Conservation (phyloP, 2,888 invertebrate genomes). For the Pyrrhopygopsis socrates region DNA sequence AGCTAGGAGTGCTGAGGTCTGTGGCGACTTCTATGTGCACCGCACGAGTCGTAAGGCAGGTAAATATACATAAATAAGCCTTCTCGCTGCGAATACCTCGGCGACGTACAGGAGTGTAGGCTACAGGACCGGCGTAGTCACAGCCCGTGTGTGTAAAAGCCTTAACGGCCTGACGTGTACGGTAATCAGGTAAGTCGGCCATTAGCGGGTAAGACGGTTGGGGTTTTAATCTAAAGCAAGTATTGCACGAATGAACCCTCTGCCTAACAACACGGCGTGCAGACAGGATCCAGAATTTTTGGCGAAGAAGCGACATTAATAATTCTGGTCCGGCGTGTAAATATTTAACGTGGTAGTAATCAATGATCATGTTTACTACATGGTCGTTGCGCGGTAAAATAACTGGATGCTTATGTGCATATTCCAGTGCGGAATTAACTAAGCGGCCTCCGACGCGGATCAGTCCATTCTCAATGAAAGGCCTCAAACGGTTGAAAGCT, state of each 20-base stretch:
- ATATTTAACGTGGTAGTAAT: constrained; percentile 50
- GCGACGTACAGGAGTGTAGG: constrained; percentile 40
- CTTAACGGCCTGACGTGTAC: constrained; percentile 32
- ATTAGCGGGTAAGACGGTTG: constrained; percentile 45
- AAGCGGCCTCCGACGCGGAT: constrained; percentile 31
- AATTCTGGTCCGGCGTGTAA: constrained; percentile 56
- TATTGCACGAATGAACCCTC: constrained; percentile 28
- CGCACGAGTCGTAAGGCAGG: constrained; percentile 58
- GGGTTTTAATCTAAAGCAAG: constrained; percentile 40
- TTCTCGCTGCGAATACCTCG: constrained; percentile 46
- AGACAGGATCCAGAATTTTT: constrained; percentile 55
- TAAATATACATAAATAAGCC: constrained; percentile 56
- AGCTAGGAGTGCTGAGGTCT: constrained; percentile 58
- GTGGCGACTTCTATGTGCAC: constrained; percentile 65
- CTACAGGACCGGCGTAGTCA: constrained; percentile 58
- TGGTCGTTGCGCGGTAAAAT: constrained; percentile 22
- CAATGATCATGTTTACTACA: constrained; percentile 45
- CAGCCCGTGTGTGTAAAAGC: constrained; percentile 61
- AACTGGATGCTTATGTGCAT: constrained; percentile 27
- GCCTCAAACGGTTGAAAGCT: constrained; percentile 23
- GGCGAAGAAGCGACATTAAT: constrained; percentile 48
- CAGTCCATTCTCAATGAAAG: constrained; percentile 19
- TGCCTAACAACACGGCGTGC: constrained; percentile 46
- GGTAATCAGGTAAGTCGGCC: constrained; percentile 44
- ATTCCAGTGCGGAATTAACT: constrained; percentile 23